Conservation (phyloP, 2,888 invertebrate genomes). For the Trissolcus japonicus region DNA sequence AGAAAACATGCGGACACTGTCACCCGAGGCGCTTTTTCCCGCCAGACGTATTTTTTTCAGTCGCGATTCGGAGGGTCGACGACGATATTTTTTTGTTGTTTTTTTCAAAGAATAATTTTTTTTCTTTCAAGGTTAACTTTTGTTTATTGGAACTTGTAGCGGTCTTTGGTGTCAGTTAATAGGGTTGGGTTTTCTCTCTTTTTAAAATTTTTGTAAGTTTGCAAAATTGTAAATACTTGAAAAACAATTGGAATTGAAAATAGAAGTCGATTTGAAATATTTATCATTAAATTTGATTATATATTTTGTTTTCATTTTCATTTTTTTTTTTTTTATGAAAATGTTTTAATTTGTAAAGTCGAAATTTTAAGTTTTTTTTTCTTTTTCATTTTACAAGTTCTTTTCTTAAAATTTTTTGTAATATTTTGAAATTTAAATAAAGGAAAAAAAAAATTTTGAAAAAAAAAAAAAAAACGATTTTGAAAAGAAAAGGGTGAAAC, state of each 20-base stretch:
- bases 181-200: conserved; percentile 19
- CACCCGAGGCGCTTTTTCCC: conserved; percentile 48
- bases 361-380: too few relatives aligned
- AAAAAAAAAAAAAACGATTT: too few relatives aligned
- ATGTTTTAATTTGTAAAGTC: too few relatives aligned
- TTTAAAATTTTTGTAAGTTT: not conserved
- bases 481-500: too few relatives aligned
- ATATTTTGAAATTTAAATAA: not conserved
- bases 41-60: conserved; percentile 25
- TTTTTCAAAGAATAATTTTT: not conserved
- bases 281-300: too few relatives aligned
- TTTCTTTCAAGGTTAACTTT: not conserved
- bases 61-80: not conserved
- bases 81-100: conserved; percentile 11
- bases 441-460: not conserved
- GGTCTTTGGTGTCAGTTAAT: conserved; percentile 3
- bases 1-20: conserved; percentile 56
- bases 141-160: conserved; percentile 5
- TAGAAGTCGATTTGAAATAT: not conserved
- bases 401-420: too few relatives aligned
- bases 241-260: not conserved
- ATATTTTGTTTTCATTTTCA: too few relatives aligned
- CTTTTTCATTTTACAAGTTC: too few relatives aligned
- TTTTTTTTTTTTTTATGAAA: too few relatives aligned
- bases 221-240: not conserved